Evolutionary conservation across 2,888 invertebrate species (phyloP).

Genomic region (Dicycla oo): DNA sequence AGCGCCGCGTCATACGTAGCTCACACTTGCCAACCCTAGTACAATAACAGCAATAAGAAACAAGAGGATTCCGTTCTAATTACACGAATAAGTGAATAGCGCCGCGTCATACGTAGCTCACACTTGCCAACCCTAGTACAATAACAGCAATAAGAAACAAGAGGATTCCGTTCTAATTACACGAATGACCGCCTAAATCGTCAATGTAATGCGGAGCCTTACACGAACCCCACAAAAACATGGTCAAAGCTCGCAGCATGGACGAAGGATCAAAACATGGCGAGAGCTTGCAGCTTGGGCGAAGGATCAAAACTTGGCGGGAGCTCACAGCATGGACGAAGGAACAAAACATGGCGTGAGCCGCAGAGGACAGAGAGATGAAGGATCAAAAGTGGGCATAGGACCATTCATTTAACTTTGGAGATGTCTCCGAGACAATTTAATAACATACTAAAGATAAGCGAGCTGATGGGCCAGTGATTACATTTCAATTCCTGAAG

Average conservation of each 20-base stretch:
- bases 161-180: constrained; percentile 53
- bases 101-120: not conserved
- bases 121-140: constrained; percentile 36
- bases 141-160: constrained; percentile 55
- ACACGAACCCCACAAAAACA: constrained; percentile 40
- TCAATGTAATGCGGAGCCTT: constrained; percentile 45
- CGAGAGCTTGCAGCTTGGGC: too few relatives aligned
- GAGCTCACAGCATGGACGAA: too few relatives aligned
- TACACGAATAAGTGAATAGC: constrained; percentile 25
- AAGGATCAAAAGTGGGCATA: not conserved
- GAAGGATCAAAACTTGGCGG: too few relatives aligned
- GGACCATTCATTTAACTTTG: constrained; percentile 32
- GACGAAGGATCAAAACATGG: too few relatives aligned
- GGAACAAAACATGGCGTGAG: too few relatives aligned
- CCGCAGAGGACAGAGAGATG: too few relatives aligned
- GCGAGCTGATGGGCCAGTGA: constrained; percentile 44
- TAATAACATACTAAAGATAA: constrained; percentile 71
- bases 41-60: constrained; percentile 51
- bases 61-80: constrained; percentile 53
- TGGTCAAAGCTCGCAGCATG: not conserved
- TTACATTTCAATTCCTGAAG: constrained; percentile 64
- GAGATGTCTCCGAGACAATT: constrained; percentile 39
- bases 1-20: not conserved
- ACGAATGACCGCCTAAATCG: constrained; percentile 37
- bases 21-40: constrained; percentile 31